phyloP scores from a whole-genome alignment of 2,888 invertebrate species.

The Nebria brevicollis region DNA sequence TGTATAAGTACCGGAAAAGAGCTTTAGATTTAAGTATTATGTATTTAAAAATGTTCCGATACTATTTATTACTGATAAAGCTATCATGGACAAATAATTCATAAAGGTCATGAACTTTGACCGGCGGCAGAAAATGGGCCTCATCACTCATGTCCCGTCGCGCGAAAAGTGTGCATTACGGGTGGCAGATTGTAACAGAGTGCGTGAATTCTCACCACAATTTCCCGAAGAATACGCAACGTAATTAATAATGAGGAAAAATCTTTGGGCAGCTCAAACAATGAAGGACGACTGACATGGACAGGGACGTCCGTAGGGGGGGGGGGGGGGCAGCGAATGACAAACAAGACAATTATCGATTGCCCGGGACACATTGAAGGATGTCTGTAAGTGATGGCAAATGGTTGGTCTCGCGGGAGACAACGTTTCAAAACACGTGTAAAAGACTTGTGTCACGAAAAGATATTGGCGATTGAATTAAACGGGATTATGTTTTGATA shows the following conservation, averaged over 20 bases:
- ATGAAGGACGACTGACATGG: not conserved
- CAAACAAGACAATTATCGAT: slow-evolving; percentile 1
- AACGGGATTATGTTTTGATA: too few relatives aligned
- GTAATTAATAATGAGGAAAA: not conserved
- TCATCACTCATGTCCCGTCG: not conserved
- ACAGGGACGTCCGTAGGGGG: not conserved
- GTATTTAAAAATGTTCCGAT: not conserved
- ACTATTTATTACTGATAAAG: not conserved
- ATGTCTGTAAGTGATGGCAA: not conserved
- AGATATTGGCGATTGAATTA: not conserved
- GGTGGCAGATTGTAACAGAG: not conserved
- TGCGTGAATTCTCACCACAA: not conserved
- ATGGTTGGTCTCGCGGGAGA: not conserved
- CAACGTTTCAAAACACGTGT: too few relatives aligned
- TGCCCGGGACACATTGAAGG: not conserved
- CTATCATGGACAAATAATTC: not conserved
- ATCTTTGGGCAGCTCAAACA: not conserved
- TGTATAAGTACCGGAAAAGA: too few relatives aligned
- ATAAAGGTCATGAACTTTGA: not conserved
- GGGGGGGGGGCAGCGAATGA: not conserved
- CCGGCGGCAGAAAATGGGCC: not conserved
- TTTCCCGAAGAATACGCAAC: not conserved
- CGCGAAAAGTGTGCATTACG: not conserved
- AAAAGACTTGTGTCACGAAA: too few relatives aligned
- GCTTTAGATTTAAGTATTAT: not conserved